These are phyloP conservation scores for Ptychoptera albimana DNA, from an alignment of 2,888 invertebrate species.

Conservation along the genomic window DNA sequence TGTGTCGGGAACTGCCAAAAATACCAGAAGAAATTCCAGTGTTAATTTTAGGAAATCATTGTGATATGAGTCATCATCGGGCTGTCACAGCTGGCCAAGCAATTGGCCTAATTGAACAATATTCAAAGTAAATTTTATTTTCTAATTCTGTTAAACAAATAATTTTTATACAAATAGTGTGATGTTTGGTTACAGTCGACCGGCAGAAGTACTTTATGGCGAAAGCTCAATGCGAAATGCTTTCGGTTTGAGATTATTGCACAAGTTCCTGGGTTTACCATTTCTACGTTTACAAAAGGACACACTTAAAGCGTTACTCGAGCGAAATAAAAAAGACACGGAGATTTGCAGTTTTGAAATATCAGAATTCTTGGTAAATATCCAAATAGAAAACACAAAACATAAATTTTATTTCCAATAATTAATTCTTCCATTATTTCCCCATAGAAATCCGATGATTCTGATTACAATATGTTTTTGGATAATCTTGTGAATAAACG, in stretches of 20 bases:
- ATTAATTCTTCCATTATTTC: slow-evolving; percentile 5
- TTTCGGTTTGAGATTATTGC: slow-evolving; percentile 79
- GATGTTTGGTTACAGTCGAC: slow-evolving; percentile 23
- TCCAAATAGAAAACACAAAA: no score
- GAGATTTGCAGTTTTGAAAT: slow-evolving; percentile 58
- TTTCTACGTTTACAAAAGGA: slow-evolving; percentile 80
- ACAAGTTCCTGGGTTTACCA: slow-evolving; percentile 90
- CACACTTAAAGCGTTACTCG: slow-evolving; percentile 66
- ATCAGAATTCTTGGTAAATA: slow-evolving; percentile 54
- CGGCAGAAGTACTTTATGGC: slow-evolving; percentile 63
- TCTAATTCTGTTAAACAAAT: slow-evolving; percentile 19
- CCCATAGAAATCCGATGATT: slow-evolving; percentile 48
- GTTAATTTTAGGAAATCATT: slow-evolving; percentile 82
- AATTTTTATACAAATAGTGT: background rate
- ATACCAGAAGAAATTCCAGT: slow-evolving; percentile 69
- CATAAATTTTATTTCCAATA: no score
- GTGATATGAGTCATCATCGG: slow-evolving; percentile 93
- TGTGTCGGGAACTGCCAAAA: slow-evolving; percentile 69
- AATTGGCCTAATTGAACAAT: slow-evolving; percentile 48
- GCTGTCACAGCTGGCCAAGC: slow-evolving; percentile 62
- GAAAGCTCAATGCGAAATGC: slow-evolving; percentile 93
- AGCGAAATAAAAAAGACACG: slow-evolving; percentile 70
- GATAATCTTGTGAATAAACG: slow-evolving; percentile 60
- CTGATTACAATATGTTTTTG: slow-evolving; percentile 56
- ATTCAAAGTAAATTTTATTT: slow-evolving; percentile 31